Percentiles rank a stretch among this genome's conserved stretches.
These are phyloP conservation scores for Hemistola chrysoprasaria DNA, from an alignment of 2,888 invertebrate species.

Conservation along the genomic window DNA sequence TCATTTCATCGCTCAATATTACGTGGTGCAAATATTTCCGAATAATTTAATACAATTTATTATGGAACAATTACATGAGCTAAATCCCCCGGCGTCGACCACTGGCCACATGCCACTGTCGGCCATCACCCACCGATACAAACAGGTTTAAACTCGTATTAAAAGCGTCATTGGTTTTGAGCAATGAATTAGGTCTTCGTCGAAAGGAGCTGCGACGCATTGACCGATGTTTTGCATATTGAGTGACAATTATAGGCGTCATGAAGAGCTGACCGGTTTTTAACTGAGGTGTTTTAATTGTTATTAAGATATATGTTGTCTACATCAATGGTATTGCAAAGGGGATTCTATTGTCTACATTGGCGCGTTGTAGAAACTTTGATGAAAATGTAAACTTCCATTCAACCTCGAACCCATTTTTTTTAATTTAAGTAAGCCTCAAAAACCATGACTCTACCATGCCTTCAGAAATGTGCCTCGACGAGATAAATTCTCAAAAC, in stretches of 20 bases:
- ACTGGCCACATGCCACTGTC: slow-evolving; percentile 40
- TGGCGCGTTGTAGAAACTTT: too few species aligned
- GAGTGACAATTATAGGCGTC: slow-evolving; percentile 45
- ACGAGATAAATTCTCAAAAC: too few species aligned
- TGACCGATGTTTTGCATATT: slow-evolving; percentile 56
- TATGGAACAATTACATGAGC: slow-evolving; percentile 38
- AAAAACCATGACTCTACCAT: too few species aligned
- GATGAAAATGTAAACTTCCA: too few species aligned
- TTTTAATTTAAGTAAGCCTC: too few species aligned
- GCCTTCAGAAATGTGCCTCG: too few species aligned
- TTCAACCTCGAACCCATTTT: too few species aligned
- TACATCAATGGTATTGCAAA: too few species aligned
- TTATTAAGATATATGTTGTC: too few species aligned
- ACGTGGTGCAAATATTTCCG: slow-evolving; percentile 11
- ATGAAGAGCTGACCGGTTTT: slow-evolving; percentile 1
- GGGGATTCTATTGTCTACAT: too few species aligned
- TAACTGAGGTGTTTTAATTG: too few species aligned
- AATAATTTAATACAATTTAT: slow-evolving; percentile 26
- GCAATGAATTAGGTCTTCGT: slow-evolving; percentile 58
- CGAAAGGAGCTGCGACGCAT: slow-evolving; percentile 52
- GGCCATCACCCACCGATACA: slow-evolving; percentile 15
- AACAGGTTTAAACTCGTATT: slow-evolving; percentile 53
- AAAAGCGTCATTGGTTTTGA: slow-evolving; percentile 61
- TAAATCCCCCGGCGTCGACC: too few species aligned
- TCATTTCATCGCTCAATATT: slow-evolving; percentile 1